Evolutionary conservation across 2,888 invertebrate genomes (phyloP).

Genomic region (Acronicta aceris): DNA sequence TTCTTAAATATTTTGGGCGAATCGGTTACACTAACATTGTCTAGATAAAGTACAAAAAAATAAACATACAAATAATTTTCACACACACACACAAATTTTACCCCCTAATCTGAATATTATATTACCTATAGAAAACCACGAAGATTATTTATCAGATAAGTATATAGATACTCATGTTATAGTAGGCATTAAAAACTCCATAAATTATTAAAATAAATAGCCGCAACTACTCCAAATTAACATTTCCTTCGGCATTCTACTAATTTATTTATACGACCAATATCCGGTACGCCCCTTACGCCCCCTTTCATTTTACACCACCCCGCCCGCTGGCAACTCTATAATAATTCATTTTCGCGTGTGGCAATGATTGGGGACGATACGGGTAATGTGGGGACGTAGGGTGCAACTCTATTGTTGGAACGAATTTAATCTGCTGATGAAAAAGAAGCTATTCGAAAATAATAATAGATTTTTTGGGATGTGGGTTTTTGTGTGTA

Average conservation of each 20-base stretch:
- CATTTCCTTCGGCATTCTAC: constrained; percentile 39
- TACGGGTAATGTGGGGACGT: constrained; percentile 60
- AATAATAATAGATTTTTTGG: constrained; percentile 30
- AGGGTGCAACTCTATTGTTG: constrained; percentile 65
- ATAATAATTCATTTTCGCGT: constrained; percentile 63
- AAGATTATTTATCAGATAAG: too few species aligned
- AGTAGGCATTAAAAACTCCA: too few species aligned
- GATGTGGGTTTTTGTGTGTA: not conserved
- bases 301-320: constrained; percentile 27
- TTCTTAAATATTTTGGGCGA: too few species aligned
- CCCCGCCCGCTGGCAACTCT: constrained; percentile 49
- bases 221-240: constrained; percentile 30
- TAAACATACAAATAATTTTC: too few species aligned
- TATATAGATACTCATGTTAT: too few species aligned
- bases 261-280: constrained; percentile 58
- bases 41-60: too few species aligned
- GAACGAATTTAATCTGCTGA: constrained; percentile 62
- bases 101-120: too few species aligned
- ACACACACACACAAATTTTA: too few species aligned
- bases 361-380: constrained; percentile 57
- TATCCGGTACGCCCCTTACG: constrained; percentile 46
- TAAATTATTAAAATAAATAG: not conserved
- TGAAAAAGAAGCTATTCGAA: constrained; percentile 35
- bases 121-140: too few species aligned
- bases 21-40: too few species aligned